Base-by-base conservation (phyloP, 2,888 invertebrate genomes). In the Apamea anceps region DNA sequence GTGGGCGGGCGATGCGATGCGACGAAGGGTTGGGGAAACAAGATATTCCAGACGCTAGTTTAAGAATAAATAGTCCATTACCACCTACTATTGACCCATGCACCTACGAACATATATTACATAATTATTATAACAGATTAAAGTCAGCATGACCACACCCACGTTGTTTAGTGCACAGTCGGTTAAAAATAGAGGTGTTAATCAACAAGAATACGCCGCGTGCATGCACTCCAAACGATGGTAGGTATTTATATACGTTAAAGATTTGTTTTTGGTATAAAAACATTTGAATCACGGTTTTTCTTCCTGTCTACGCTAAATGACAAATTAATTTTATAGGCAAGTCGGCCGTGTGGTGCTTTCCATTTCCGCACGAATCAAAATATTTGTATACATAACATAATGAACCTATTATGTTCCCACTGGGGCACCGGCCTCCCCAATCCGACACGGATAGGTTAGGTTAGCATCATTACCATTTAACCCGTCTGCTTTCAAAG, bases 171-270 rank as follows among this genome's bases (percentile, higher is more conserved):
- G 13, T 85, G 79, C 71, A 77, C 37, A 65, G 71, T 67, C 25
- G n/a, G 28, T 37, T 82, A 82, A 74, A 84, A 82, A 82, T 87
- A 87, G 79, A 77, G 28, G 65, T 84, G 85, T 85, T 88, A 80
- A 89, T 87, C 80, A 79, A 89, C 81, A 83, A 81, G 76, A 73
- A 45, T 21, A 10, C 28, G 57, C 72, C 77, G 80, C 37, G 13
- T 51, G 87, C 68, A 57, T 79, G 87, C 85, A 87, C 85, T 85
- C 45, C 25, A n/a, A 63, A 79, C 68, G 60, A 74, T 72, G 75
- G 8, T 51, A 28, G 42, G 57, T 54, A 80, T 87, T 85, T 60
- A 73, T 87, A 85, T 88, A 67, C 66, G 80, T 67, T 42, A 63
- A 71, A 67, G 7, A 7, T 68, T 68, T 45, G 21, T 63, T 79